Percentiles rank a stretch among this genome's conserved stretches.
These are phyloP conservation scores for Mesaphorura yosii DNA, from an alignment of 1,140 invertebrate genomes.

Conservation along the genomic window DNA sequence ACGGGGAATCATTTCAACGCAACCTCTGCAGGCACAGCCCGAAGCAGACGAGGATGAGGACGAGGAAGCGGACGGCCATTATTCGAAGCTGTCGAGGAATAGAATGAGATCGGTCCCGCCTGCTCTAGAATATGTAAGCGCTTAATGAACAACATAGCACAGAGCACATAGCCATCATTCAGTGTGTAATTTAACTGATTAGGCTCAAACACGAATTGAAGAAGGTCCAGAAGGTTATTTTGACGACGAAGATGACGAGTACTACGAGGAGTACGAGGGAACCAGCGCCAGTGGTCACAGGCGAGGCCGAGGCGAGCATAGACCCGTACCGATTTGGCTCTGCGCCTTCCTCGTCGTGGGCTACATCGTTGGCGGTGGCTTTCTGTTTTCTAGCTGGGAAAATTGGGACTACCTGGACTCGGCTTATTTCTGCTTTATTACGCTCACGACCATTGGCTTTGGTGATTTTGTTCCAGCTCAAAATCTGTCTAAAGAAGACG, in stretches of 20 bases:
- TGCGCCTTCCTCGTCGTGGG: conserved; percentile 63
- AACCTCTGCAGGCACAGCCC: not conserved
- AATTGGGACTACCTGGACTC: conserved; percentile 77
- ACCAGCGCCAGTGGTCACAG: too few species aligned
- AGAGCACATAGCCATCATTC: not conserved
- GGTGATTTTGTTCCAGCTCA: conserved; percentile 82
- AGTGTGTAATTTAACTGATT: not conserved
- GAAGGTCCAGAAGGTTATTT: conserved; percentile 29
- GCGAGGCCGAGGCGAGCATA: conserved; percentile 41
- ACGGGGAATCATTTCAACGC: not conserved
- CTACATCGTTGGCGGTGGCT: conserved; percentile 77
- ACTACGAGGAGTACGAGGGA: conserved; percentile 26
- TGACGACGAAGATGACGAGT: conserved; percentile 29
- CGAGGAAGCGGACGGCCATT: not conserved
- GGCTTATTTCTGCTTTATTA: conserved; percentile 92
- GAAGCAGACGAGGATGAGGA: conserved; percentile 2
- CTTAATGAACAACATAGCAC: not conserved
- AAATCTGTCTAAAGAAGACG: conserved; percentile 35
- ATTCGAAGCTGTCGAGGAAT: not conserved
- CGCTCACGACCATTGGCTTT: conserved; percentile 87
- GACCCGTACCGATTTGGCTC: conserved; percentile 65
- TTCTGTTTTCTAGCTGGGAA: conserved; percentile 66
- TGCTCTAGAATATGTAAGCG: not conserved
- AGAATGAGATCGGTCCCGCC: not conserved
- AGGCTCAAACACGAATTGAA: conserved; percentile 41